A percentile compares a stretch with the other conserved stretches of the same genome.
phyloP scores from a whole-genome alignment of 2,113 vertebrate species.

The Meleagris gallopavo region DNA sequence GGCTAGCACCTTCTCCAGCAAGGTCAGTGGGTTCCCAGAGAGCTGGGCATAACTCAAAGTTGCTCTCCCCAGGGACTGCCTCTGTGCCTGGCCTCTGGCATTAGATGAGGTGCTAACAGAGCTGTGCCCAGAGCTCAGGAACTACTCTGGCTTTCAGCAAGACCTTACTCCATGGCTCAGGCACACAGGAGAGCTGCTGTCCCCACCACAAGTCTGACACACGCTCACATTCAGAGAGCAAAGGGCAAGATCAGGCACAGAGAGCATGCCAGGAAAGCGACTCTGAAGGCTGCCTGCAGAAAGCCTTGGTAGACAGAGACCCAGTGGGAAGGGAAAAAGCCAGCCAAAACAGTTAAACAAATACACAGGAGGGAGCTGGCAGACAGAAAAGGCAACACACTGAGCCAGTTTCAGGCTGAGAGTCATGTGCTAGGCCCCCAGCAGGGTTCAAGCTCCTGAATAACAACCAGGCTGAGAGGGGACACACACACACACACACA shows the following conservation, averaged over 20 bases:
- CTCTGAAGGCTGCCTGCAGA: not conserved
- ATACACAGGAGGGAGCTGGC: slow-evolving; percentile 55
- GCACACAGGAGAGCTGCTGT: not conserved
- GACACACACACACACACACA: not conserved
- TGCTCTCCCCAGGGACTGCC: not conserved
- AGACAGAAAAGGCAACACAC: not conserved
- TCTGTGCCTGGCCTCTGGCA: not conserved
- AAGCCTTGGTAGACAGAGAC: slow-evolving; percentile 6
- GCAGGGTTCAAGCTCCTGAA: not conserved
- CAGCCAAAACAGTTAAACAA: slow-evolving; percentile 58
- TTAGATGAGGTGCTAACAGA: not conserved
- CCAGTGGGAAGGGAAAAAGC: not conserved
- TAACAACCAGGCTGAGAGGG: not conserved
- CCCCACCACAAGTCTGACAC: not conserved
- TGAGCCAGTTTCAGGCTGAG: slow-evolving; percentile 2
- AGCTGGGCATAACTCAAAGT: not conserved
- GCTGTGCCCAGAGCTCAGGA: not conserved
- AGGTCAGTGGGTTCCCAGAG: not conserved
- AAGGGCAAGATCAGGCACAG: not conserved
- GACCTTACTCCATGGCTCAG: not conserved
- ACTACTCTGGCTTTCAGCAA: not conserved
- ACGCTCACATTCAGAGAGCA: not conserved
- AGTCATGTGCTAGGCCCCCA: slow-evolving; percentile 52
- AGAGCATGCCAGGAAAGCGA: not conserved
- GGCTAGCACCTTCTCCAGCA: not conserved